Percentiles rank a stretch among this genome's conserved stretches.
These are phyloP conservation scores for cattle (Bos taurus) DNA, from an alignment of 2,113 vertebrate species.

Conservation along the genomic window ARS-UCD2.0 NC_037346.1:12752001-12752500, in stretches of 20 bases:
- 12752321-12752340: not conserved
- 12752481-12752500: conserved; percentile 97
- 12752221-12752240: not conserved
- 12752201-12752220: conserved; percentile 20
- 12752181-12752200: not conserved
- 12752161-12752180: not conserved
- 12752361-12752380: not conserved
- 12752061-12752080: not conserved
- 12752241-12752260: not conserved
- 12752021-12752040: not conserved
- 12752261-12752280: not conserved
- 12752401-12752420: conserved; percentile 1
- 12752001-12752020: conserved; percentile 25
- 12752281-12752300: not conserved
- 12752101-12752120: not conserved
- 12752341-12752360: not conserved
- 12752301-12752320: not conserved
- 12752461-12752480: conserved; percentile 90
- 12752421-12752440: not conserved
- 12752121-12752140: not conserved
- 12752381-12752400: not conserved
- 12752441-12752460: conserved; percentile 4
- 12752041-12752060: not conserved
- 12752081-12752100: not conserved
- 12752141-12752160: conserved; percentile 17